Conservation (phyloP, 2,797 vertebrate genomes). For the Acanthiza pusilla region DNA sequence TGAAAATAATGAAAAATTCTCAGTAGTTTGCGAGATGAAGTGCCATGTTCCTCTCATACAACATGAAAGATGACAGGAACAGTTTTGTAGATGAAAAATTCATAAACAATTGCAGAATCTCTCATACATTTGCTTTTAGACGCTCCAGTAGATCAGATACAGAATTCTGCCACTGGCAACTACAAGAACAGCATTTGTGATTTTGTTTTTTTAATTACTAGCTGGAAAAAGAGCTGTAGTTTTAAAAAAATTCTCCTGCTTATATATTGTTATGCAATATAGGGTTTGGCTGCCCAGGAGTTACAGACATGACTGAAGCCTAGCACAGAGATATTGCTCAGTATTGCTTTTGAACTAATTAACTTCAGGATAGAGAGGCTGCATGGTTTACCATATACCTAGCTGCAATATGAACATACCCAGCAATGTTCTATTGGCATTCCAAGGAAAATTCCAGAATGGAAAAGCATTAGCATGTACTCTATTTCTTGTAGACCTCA, state of each 20-base stretch:
- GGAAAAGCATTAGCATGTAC: neutral
- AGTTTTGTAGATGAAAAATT: neutral
- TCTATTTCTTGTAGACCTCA: neutral
- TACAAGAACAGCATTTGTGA: neutral
- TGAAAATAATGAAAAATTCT: slow-evolving; percentile 55
- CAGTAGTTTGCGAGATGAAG: neutral
- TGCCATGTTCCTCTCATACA: neutral
- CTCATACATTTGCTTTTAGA: neutral
- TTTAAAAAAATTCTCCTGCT: neutral
- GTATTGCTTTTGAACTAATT: neutral
- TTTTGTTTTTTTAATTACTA: neutral
- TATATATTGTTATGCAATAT: neutral
- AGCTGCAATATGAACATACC: neutral
- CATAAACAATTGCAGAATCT: neutral
- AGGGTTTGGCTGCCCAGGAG: neutral
- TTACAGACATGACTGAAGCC: neutral
- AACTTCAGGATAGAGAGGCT: neutral
- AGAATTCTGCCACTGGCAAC: neutral
- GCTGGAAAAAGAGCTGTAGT: neutral
- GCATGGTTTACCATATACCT: neutral
- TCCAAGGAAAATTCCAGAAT: neutral
- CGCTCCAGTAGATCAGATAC: neutral
- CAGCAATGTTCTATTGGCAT: neutral
- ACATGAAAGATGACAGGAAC: neutral
- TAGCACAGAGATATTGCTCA: neutral